phyloP scores from a whole-genome alignment of 1,140 invertebrate species.

The Brachionus manjavacas region DNA sequence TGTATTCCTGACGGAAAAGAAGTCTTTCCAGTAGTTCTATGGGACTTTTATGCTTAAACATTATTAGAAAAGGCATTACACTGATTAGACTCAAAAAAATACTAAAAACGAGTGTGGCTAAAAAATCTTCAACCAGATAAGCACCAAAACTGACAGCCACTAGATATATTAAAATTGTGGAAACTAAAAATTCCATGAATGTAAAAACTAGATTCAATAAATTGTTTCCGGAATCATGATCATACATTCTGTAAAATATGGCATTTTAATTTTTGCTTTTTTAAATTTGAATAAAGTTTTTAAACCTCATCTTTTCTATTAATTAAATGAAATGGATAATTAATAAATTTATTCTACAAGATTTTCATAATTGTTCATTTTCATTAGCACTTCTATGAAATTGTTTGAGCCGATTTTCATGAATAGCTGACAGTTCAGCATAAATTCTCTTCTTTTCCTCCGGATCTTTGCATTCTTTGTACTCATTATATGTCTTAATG shows the following conservation, averaged over 20 bases:
- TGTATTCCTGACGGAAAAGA: not conserved
- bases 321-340: not conserved
- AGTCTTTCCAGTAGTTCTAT: not conserved
- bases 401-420: constrained; percentile 10
- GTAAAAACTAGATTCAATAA: not conserved
- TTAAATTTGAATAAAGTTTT: not conserved
- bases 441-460: constrained; percentile 6
- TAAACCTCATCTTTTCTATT: not conserved
- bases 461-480: constrained; percentile 1
- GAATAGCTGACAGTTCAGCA: not conserved
- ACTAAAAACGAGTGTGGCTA: not conserved
- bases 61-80: not conserved
- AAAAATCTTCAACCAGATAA: constrained; percentile 29
- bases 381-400: not conserved
- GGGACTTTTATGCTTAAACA: not conserved
- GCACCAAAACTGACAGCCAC: constrained; percentile 6
- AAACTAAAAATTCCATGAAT: not conserved
- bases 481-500: not conserved
- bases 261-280: not conserved
- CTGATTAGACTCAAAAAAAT: not conserved
- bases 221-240: not conserved
- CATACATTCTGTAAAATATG: not conserved
- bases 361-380: not conserved
- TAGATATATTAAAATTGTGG: not conserved
- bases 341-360: not conserved